Evolutionary conservation across 2,113 vertebrate genomes (phyloP).

Genomic region (Vimba vimba): DNA sequence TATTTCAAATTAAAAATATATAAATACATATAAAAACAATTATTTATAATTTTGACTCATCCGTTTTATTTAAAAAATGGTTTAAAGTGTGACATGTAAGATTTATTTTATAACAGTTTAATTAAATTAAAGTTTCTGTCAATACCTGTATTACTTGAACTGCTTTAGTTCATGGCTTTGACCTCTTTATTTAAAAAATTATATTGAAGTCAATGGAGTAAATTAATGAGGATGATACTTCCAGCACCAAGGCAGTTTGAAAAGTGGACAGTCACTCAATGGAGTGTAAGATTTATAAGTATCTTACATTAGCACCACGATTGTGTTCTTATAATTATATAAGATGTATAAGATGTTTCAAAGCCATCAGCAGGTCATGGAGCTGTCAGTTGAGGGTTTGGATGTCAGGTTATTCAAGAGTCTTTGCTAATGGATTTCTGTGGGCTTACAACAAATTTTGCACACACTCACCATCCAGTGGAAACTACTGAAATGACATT

Average conservation of each 20-base stretch:
- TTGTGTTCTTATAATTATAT: background rate
- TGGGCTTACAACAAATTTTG: conserved; percentile 31
- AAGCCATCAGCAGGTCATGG: conserved; percentile 12
- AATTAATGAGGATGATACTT: background rate
- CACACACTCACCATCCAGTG: conserved; percentile 50
- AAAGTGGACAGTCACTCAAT: background rate
- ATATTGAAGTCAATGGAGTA: background rate
- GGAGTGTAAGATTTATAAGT: background rate
- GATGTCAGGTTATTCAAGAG: conserved; percentile 38
- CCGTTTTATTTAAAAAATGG: too few species aligned
- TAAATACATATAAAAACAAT: too few species aligned
- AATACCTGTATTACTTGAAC: too few species aligned
- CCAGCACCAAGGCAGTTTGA: background rate
- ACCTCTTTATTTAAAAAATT: background rate
- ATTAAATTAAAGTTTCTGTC: too few species aligned
- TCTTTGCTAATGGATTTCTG: conserved; percentile 47
- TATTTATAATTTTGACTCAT: too few species aligned
- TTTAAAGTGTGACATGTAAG: too few species aligned
- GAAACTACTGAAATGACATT: conserved; percentile 48
- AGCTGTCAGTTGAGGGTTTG: conserved; percentile 24
- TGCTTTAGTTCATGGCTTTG: background rate
- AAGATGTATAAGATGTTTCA: background rate
- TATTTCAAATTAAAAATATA: too few species aligned
- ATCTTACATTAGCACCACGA: background rate
- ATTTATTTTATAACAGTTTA: too few species aligned